A percentile compares a stretch with the other conserved stretches of the same genome.
Conservation (phyloP, 2,888 invertebrate genomes). For the Nowickia ferox region DNA sequence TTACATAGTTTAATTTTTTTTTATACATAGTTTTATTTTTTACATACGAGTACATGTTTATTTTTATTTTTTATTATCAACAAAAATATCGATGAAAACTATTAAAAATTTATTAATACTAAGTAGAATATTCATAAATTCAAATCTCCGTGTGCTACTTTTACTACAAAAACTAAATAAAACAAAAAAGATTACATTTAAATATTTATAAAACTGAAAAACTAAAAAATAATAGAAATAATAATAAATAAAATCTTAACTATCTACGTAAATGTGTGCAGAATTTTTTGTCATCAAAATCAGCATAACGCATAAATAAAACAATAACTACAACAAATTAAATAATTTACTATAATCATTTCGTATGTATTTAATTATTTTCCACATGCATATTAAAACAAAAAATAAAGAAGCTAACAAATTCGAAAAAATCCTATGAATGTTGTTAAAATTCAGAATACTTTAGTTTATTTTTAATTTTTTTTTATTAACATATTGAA, state of each 20-base stretch:
- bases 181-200: conserved; percentile 55
- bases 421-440: conserved; percentile 64
- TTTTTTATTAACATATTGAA: conserved; percentile 64
- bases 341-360: conserved; percentile 43
- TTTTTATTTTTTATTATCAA: conserved; percentile 14
- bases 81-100: conserved; percentile 60
- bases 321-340: conserved; percentile 44
- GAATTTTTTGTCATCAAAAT: conserved; percentile 58
- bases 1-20: not conserved
- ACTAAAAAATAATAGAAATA: conserved; percentile 44
- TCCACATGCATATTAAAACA: conserved; percentile 36
- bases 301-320: conserved; percentile 39
- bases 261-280: conserved; percentile 68
- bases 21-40: conserved; percentile 18
- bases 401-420: conserved; percentile 65
- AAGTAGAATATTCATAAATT: conserved; percentile 74
- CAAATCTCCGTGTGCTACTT: conserved; percentile 79
- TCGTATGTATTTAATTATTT: conserved; percentile 47
- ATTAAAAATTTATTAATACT: conserved; percentile 67
- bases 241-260: conserved; percentile 64
- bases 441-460: conserved; percentile 35
- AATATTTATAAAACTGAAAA: conserved; percentile 66
- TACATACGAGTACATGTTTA: too few relatives aligned
- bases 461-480: conserved; percentile 34
- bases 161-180: conserved; percentile 68